Conservation (phyloP, 2,113 vertebrate species). For the Saimiri boliviensis region DNA sequence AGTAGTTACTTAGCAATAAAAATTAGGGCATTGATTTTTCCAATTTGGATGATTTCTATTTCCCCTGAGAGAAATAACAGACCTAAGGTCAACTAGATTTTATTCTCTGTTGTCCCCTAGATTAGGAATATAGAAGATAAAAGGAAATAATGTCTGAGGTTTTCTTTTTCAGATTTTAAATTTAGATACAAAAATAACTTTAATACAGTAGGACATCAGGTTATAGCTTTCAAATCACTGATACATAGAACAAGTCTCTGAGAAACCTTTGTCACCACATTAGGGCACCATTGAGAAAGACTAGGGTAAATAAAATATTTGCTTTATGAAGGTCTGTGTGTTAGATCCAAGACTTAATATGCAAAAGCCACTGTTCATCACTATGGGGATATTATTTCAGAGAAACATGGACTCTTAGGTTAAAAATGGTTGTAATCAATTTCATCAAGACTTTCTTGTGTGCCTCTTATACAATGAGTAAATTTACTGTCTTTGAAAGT, state of each 20-base stretch:
- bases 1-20: constrained; percentile 13
- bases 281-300: background rate
- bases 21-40: background rate
- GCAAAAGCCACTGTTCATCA: background rate
- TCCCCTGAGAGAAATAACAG: background rate
- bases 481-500: background rate
- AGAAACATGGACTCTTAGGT: background rate
- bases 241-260: background rate
- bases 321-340: background rate
- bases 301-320: background rate
- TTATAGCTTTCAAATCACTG: constrained; percentile 7
- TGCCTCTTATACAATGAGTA: background rate
- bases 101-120: background rate
- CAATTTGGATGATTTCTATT: background rate
- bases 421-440: background rate
- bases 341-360: background rate
- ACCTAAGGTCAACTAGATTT: background rate
- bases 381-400: background rate
- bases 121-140: background rate
- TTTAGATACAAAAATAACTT: constrained; percentile 28
- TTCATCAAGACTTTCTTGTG: background rate
- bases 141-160: background rate
- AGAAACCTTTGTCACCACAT: background rate
- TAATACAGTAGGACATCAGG: background rate
- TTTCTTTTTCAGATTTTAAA: constrained; percentile 36